These are phyloP conservation scores for Habroteleia sp. DNA, from an alignment of 2,888 invertebrate species.

Conservation along the genomic window DNA sequence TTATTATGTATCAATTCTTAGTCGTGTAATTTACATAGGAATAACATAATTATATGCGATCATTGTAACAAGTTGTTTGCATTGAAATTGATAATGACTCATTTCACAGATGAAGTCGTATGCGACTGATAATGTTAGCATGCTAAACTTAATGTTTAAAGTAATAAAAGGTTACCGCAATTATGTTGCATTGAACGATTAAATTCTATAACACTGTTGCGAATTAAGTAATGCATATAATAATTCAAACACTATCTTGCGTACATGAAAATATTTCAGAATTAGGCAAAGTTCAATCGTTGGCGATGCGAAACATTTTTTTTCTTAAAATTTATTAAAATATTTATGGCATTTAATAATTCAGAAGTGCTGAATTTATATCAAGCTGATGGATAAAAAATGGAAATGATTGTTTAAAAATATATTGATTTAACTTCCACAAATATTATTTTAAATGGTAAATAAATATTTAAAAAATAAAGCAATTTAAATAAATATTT, in stretches of 20 bases:
- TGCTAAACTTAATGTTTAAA: conserved; percentile 39
- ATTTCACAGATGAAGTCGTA: conserved; percentile 57
- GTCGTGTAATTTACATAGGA: conserved; percentile 49
- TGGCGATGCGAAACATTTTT: too few species aligned
- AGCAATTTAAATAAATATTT: too few species aligned
- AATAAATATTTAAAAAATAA: too few species aligned
- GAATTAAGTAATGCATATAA: conserved; percentile 1
- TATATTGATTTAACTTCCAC: too few species aligned
- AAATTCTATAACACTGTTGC: conserved; percentile 10
- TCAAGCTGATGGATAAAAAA: too few species aligned
- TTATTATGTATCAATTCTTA: conserved; percentile 56
- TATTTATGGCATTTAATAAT: too few species aligned
- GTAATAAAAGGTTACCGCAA: conserved; percentile 19
- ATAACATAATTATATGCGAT: conserved; percentile 59
- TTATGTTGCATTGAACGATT: conserved; percentile 6
- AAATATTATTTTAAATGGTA: too few species aligned
- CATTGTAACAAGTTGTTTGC: conserved; percentile 63
- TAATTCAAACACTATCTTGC: background rate
- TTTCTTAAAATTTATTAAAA: too few species aligned
- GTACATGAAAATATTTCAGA: too few species aligned
- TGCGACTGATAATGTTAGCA: conserved; percentile 51
- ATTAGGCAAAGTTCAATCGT: too few species aligned
- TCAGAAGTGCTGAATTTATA: too few species aligned
- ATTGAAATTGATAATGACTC: conserved; percentile 63
- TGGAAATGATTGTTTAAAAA: too few species aligned